Conservation (phyloP, 2,797 vertebrate species). For the Falco novaeseelandiae region DNA sequence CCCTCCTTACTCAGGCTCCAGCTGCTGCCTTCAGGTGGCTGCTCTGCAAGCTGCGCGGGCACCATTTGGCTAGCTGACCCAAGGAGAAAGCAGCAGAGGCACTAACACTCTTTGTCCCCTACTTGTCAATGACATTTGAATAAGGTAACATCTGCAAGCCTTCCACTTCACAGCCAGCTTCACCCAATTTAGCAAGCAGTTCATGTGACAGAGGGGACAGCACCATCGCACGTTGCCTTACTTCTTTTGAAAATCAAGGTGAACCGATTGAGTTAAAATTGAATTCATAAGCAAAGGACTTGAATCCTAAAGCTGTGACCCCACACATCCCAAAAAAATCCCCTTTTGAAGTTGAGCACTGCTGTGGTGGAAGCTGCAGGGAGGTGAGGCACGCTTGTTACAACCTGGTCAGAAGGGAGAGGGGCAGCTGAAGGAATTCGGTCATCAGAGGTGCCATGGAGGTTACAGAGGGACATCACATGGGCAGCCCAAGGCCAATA, state of each 20-base stretch:
- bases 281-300: neutral
- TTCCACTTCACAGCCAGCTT: neutral
- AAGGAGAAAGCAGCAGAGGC: neutral
- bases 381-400: neutral
- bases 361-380: neutral
- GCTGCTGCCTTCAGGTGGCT: neutral
- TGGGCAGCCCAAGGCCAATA: neutral
- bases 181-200: neutral
- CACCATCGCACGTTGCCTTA: neutral
- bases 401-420: neutral
- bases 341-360: neutral
- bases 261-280: neutral
- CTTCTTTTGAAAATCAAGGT: neutral
- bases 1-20: neutral
- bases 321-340: neutral
- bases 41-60: neutral
- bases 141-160: neutral
- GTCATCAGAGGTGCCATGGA: neutral
- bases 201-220: neutral
- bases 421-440: neutral
- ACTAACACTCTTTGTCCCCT: neutral
- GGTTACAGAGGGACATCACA: neutral
- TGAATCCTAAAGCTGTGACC: neutral
- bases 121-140: neutral
- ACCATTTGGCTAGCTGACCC: neutral